Evolutionary conservation across 2,888 invertebrate species (phyloP).

Genomic region (Xanthostigma xanthostigma): DNA sequence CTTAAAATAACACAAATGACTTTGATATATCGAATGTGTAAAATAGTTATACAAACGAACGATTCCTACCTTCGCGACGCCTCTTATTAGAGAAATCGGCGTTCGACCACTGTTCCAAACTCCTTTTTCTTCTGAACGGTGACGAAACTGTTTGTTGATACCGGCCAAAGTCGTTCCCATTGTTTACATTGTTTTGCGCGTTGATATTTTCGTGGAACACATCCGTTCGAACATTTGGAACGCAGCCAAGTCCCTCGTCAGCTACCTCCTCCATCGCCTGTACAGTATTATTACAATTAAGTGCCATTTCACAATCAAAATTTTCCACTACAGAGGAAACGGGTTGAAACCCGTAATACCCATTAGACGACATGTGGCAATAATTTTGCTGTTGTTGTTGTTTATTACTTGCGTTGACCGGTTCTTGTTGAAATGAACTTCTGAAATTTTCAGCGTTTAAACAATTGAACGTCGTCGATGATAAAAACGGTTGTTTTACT

Average conservation of each 20-base stretch:
- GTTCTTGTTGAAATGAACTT: too few species aligned
- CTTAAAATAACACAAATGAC: too few species aligned
- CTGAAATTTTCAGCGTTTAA: too few species aligned
- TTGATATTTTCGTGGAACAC: not conserved
- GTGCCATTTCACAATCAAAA: constrained; percentile 4
- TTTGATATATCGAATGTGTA: too few species aligned
- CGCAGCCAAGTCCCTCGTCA: too few species aligned
- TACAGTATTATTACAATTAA: constrained; percentile 1
- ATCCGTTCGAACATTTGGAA: not conserved
- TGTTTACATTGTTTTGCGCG: not conserved
- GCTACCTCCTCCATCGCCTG: not conserved
- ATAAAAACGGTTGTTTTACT: constrained; percentile 1
- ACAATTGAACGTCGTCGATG: not conserved
- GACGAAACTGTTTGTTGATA: not conserved
- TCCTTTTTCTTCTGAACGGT: not conserved
- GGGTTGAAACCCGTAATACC: constrained; percentile 20
- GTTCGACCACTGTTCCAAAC: too few species aligned
- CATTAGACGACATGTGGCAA: constrained; percentile 15
- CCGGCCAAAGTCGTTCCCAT: not conserved
- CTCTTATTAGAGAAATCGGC: too few species aligned
- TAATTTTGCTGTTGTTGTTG: too few species aligned
- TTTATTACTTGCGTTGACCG: too few species aligned
- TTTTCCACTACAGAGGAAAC: not conserved
- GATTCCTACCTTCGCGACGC: too few species aligned
- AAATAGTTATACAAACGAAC: too few species aligned